Evolutionary conservation across 2,888 invertebrate genomes (phyloP), one percentile per base, ranked within the genome.

Genomic region (Leistus spinibarbis): DNA sequence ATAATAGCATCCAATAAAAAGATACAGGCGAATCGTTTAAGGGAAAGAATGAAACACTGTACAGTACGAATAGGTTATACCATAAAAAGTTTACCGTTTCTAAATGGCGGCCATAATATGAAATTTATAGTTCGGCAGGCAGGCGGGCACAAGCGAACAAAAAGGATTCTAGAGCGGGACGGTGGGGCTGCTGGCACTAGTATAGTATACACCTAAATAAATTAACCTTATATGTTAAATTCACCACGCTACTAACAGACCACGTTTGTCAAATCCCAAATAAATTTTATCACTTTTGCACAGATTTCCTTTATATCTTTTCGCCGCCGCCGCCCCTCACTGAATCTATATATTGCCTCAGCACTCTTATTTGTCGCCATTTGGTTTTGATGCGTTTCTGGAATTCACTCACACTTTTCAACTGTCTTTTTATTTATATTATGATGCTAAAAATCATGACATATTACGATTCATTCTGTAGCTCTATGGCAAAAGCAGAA

Each of bases 211-310:
- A 66, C 73, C 65, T 72, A 67, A 73, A 73, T 73, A 73, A 73
- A 73, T 73, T 73, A 73, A 73, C 73, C 73, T 73, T 67, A 73
- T n/a, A n/a, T 73, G 73, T 73, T 67, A 73, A 62, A 72, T 72
- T 72, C 66, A 72, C 65, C 72, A 53, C 65, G 66, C 65, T 24
- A 23, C 62, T 63, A 60, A 60, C 60, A 10, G 60, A 60, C 72
- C 22, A 40, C 73, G 66, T 73, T 73, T 73, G 67, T 67, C 40
- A 40, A 67, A 67, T 73, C 67, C 62, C 67, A 67, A 73, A 67
- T 73, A 67, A 67, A 65, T 73, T 73, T 73, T 73, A 73, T 73
- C 73, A 67, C 73, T 73, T 73, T 20, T 67, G 60, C 62, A 56
- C 27, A 16, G 73, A 65, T 64, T 73, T 73, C 24, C 54, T 67